These are phyloP conservation scores for Dicentrarchus labrax DNA, from an alignment of 2,113 vertebrate species.

Conservation along the genomic window DNA sequence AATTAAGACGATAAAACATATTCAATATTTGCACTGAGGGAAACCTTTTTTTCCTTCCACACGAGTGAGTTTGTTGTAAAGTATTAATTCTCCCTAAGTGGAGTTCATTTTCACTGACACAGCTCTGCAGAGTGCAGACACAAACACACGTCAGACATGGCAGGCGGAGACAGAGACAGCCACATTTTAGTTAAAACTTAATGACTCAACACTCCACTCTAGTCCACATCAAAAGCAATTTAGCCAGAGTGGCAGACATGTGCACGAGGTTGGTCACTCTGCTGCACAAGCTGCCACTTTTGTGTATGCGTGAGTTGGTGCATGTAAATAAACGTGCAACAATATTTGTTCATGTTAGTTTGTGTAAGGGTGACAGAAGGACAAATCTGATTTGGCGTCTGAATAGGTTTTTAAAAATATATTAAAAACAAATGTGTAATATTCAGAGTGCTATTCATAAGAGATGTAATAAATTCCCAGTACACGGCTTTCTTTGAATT, in stretches of 20 bases:
- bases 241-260: conserved; percentile 43
- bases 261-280: conserved; percentile 23
- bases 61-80: conserved; percentile 15
- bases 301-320: background rate
- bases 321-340: background rate
- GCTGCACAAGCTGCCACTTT: conserved; percentile 21
- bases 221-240: conserved; percentile 61
- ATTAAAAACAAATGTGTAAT: too few relatives aligned
- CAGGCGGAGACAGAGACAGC: conserved; percentile 37
- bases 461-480: too few relatives aligned
- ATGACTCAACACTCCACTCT: conserved; percentile 71
- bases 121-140: conserved; percentile 60
- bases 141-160: conserved; percentile 59
- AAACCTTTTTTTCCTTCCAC: conserved; percentile 1
- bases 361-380: background rate
- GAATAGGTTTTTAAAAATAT: too few relatives aligned
- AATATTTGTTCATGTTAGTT: background rate
- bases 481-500: too few relatives aligned
- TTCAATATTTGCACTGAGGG: conserved; percentile 8
- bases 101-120: conserved; percentile 64
- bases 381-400: background rate
- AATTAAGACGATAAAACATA: conserved; percentile 3
- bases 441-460: too few relatives aligned
- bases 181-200: conserved; percentile 50
- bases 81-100: conserved; percentile 41